Percentiles rank a stretch among this genome's conserved stretches.
Evolutionary conservation across 1,140 invertebrate genomes (phyloP).

Genomic region (Heliconius nattereri): DNA sequence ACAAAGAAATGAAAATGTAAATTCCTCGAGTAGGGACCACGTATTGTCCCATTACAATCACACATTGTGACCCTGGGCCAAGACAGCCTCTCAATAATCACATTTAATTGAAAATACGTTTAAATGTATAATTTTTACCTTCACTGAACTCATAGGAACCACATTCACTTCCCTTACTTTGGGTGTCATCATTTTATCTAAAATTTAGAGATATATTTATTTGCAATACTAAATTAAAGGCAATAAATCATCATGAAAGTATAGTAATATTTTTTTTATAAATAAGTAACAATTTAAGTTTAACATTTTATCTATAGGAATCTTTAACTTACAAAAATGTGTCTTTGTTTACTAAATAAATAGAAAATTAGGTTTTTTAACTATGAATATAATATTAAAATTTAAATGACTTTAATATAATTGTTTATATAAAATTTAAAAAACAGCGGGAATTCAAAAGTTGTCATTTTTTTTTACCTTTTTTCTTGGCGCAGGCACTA

Average conservation of each 20-base stretch:
- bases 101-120: too few species aligned
- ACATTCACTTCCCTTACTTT: constrained; percentile 32
- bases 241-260: too few species aligned
- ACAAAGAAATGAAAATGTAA: too few species aligned
- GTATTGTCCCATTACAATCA: too few species aligned
- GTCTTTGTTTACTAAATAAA: not conserved
- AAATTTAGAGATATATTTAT: not conserved
- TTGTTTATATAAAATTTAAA: constrained; percentile 1
- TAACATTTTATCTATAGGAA: too few species aligned
- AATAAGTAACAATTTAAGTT: not conserved
- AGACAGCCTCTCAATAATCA: too few species aligned
- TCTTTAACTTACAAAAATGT: not conserved
- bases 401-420: not conserved
- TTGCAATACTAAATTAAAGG: not conserved
- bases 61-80: too few species aligned
- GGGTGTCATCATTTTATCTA: constrained; percentile 29
- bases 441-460: constrained; percentile 37
- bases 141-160: constrained; percentile 25
- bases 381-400: not conserved
- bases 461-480: constrained; percentile 34
- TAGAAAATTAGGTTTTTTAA: not conserved
- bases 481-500: constrained; percentile 17
- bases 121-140: constrained; percentile 20
- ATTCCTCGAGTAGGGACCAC: too few species aligned
- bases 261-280: not conserved